Evolutionary conservation across 2,888 invertebrate species (phyloP).

Genomic region (Microplitis manilae): DNA sequence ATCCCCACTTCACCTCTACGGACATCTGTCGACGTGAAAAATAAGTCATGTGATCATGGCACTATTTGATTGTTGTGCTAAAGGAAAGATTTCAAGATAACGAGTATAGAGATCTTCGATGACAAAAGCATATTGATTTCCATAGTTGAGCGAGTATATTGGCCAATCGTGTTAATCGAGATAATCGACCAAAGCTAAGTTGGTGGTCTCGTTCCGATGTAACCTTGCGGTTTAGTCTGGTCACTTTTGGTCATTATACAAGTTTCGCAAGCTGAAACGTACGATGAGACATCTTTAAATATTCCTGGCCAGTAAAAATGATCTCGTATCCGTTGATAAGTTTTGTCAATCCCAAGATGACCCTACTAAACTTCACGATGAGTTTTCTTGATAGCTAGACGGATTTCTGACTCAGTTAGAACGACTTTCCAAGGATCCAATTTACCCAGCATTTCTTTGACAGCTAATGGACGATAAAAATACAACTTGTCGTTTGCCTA

Average conservation of each 20-base stretch:
- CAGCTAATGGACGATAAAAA: neutral
- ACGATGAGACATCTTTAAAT: constrained; percentile 29
- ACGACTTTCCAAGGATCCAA: constrained; percentile 10
- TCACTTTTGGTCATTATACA: constrained; percentile 29
- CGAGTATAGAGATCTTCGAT: constrained; percentile 19
- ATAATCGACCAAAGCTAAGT: constrained; percentile 16
- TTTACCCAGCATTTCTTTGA: neutral
- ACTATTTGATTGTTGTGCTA: constrained; percentile 1
- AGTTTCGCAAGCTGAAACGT: constrained; percentile 30
- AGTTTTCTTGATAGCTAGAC: neutral
- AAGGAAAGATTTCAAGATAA: constrained; percentile 30
- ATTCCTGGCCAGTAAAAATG: constrained; percentile 43
- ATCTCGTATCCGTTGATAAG: constrained; percentile 25
- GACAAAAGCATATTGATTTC: neutral
- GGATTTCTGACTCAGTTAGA: neutral
- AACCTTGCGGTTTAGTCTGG: neutral
- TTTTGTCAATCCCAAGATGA: constrained; percentile 29
- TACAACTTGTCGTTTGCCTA: constrained; percentile 8
- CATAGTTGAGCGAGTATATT: neutral
- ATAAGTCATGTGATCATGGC: too few relatives aligned
- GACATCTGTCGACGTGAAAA: too few relatives aligned
- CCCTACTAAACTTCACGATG: constrained; percentile 2
- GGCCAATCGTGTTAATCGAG: constrained; percentile 20
- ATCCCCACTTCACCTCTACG: too few relatives aligned
- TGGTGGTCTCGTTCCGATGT: neutral